These are phyloP conservation scores for Deilephila porcellus DNA, from an alignment of 2,888 invertebrate genomes.

Conservation along the genomic window DNA sequence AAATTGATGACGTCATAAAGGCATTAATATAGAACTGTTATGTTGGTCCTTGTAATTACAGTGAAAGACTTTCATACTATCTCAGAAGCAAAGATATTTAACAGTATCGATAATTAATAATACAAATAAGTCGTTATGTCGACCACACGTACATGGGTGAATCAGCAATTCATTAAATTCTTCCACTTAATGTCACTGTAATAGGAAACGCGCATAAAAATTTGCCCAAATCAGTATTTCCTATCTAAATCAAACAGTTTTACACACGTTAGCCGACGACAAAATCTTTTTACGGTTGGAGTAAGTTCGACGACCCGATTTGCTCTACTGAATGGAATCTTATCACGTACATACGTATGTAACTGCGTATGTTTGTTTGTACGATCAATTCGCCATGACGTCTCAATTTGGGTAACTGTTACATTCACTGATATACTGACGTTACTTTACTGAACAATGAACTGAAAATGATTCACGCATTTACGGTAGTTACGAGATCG, in stretches of 20 bases:
- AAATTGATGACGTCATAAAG: slow-evolving; percentile 19
- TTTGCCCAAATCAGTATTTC: not conserved
- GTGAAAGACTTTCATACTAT: not conserved
- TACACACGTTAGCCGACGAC: slow-evolving; percentile 40
- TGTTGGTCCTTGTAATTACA: not conserved
- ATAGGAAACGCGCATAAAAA: slow-evolving; percentile 19
- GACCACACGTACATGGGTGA: slow-evolving; percentile 1
- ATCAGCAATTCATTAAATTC: slow-evolving; percentile 15
- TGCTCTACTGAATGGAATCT: slow-evolving; percentile 64
- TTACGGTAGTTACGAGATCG: slow-evolving; percentile 62
- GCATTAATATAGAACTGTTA: not conserved
- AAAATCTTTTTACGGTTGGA: slow-evolving; percentile 41
- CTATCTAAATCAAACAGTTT: slow-evolving; percentile 14
- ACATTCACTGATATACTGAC: slow-evolving; percentile 48
- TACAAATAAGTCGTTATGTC: not conserved
- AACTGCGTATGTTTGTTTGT: slow-evolving; percentile 65
- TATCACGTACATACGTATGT: slow-evolving; percentile 62
- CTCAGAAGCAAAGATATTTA: not conserved
- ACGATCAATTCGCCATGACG: slow-evolving; percentile 72
- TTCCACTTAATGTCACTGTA: slow-evolving; percentile 15
- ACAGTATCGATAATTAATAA: not conserved
- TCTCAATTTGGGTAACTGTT: slow-evolving; percentile 79
- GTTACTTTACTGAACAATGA: slow-evolving; percentile 67
- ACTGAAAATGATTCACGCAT: slow-evolving; percentile 78
- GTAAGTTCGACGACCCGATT: slow-evolving; percentile 62